Base-by-base conservation (phyloP, 2,113 vertebrate species). In the Talpa occidentalis region DNA sequence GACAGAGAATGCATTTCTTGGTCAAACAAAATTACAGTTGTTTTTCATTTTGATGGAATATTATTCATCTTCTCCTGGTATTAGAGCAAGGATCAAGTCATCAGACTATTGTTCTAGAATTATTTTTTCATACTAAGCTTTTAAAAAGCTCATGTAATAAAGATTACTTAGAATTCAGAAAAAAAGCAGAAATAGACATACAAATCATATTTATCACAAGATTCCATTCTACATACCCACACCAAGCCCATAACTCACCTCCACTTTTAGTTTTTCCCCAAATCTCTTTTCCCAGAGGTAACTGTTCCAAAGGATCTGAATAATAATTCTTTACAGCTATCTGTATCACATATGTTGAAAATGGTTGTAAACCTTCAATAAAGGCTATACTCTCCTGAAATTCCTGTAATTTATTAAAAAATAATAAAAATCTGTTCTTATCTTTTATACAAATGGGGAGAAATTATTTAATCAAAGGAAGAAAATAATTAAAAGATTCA, bases 261-360 rank as follows among this genome's bases (percentile, higher is more conserved):
- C 98, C 98, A 96, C 93, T 98, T 0, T 96, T 74, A 77, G 98
- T 98, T 94, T 93, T 98, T 67, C 30, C 97, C 93, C 86, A 92
- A 30, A 72, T 95, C 16, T 95, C 89, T 95, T 94, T 88, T 82
- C 94, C 97, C 56, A 77, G 10, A 90, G 85, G 92, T 49, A 97
- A 81, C 0, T 11, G 64, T 91, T 96, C 89, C 35, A 88, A 78
- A 85, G 96, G 54, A 84, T 97, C 92, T 67, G 98, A 98, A 77
- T 98, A 98, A 91, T 98, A 98, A 96, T 98, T 98, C 96, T 95
- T 98, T 54, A 97, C 91, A 74, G 97, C 88, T 81, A 97, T 90
- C 96, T 94, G 90, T 88, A 98, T 95, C 44, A 69, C 10, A 24
- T 98, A 98, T 21, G 83, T 97, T 2, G 98, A 98, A 97, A 98